Conservation (phyloP, 2,113 vertebrate species). For the Leiothrix lutea region DNA sequence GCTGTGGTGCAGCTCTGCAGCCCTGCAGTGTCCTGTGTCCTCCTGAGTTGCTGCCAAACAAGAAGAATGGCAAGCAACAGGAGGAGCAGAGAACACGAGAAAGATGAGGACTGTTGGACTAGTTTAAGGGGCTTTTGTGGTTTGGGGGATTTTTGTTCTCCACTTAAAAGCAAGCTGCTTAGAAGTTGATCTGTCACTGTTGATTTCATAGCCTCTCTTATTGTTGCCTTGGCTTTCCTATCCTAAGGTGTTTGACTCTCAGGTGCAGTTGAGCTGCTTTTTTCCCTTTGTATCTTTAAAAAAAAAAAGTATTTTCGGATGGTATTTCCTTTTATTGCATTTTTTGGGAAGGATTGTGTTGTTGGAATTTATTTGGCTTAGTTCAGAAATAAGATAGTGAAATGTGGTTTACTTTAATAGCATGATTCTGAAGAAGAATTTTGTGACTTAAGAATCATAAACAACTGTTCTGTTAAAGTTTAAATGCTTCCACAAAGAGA, state of each 20-base stretch:
- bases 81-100: background rate
- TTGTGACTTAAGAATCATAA: background rate
- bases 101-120: background rate
- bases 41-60: background rate
- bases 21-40: background rate
- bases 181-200: background rate
- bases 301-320: background rate
- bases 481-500: background rate
- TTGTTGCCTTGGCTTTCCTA: background rate
- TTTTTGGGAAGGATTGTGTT: background rate
- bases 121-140: background rate
- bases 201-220: background rate
- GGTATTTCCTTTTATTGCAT: background rate
- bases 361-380: background rate
- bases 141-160: rapidly evolving
- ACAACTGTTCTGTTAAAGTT: background rate
- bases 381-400: background rate
- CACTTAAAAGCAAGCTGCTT: background rate
- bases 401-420: background rate
- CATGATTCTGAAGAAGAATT: background rate
- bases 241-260: background rate
- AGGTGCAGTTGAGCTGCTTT: background rate
- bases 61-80: background rate
- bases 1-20: background rate
- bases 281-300: background rate